A percentile compares a stretch with the other conserved stretches of the same genome.
Conservation (phyloP, 2,888 invertebrate species). For the Cantharis flavilabris region DNA sequence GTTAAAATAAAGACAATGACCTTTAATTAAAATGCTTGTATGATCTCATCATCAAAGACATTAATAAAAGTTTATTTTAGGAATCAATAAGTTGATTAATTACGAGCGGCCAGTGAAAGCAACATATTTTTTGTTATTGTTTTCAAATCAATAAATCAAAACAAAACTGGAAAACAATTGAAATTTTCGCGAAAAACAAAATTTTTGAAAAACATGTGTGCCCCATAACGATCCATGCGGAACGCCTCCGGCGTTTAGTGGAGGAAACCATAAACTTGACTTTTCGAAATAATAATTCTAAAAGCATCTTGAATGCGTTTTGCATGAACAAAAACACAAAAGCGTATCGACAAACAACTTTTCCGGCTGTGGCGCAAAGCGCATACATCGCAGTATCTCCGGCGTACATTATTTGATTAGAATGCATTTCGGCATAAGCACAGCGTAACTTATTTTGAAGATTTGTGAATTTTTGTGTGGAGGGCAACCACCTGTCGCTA, state of each 20-base stretch:
- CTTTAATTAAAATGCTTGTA: conserved; percentile 1
- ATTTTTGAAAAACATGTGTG: not conserved
- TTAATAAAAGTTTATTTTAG: not conserved
- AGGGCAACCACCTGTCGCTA: not conserved
- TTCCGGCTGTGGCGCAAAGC: no score
- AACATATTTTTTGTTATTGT: not conserved
- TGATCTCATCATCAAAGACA: not conserved
- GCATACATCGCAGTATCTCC: no score
- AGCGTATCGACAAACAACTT: no score
- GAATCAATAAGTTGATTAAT: not conserved
- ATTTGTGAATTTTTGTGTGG: not conserved
- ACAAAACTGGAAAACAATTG: not conserved
- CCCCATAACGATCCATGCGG: not conserved
- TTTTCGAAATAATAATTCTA: no score
- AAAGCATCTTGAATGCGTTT: no score
- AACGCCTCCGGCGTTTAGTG: not conserved
- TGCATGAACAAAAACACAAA: no score
- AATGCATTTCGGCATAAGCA: no score
- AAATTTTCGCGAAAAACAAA: not conserved
- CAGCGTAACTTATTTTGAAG: no score
- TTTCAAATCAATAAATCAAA: not conserved
- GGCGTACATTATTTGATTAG: no score
- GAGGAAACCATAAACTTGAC: no score
- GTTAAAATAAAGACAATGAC: not conserved
- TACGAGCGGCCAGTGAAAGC: not conserved